phyloP scores from a whole-genome alignment of 2,797 vertebrate species.

The Lepus townsendii region DNA sequence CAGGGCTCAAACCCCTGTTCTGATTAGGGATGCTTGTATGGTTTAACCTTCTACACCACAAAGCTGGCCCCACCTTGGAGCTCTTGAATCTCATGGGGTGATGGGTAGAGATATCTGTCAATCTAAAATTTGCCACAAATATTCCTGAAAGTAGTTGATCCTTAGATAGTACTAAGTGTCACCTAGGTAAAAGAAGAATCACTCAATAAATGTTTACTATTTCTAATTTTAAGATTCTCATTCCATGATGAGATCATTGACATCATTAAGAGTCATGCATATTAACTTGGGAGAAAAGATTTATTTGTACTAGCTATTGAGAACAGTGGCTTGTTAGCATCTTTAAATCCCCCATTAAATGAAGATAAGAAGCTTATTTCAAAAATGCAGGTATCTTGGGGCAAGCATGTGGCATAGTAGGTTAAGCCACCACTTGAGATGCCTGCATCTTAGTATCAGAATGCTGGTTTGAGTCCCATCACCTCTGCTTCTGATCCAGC shows the following conservation, averaged over 20 bases:
- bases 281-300: not conserved
- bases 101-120: not conserved
- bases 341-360: slow-evolving; percentile 19
- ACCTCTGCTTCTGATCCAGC: no score
- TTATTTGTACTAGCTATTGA: not conserved
- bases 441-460: no score
- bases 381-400: not conserved
- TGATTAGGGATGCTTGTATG: no score
- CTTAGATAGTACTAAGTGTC: not conserved
- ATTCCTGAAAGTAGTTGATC: not conserved
- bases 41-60: no score
- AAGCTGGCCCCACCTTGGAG: not conserved
- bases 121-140: slow-evolving; percentile 1
- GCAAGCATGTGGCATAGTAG: no score
- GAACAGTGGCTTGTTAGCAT: not conserved
- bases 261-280: not conserved
- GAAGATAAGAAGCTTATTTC: slow-evolving; percentile 8
- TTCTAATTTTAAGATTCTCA: slow-evolving; percentile 44
- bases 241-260: not conserved
- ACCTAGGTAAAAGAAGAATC: not conserved
- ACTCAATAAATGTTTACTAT: slow-evolving; percentile 10
- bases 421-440: no score
- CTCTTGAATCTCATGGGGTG: not conserved
- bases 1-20: no score
- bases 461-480: no score